phyloP scores from a whole-genome alignment of 2,113 vertebrate species.

The Trogon melanurus region DNA sequence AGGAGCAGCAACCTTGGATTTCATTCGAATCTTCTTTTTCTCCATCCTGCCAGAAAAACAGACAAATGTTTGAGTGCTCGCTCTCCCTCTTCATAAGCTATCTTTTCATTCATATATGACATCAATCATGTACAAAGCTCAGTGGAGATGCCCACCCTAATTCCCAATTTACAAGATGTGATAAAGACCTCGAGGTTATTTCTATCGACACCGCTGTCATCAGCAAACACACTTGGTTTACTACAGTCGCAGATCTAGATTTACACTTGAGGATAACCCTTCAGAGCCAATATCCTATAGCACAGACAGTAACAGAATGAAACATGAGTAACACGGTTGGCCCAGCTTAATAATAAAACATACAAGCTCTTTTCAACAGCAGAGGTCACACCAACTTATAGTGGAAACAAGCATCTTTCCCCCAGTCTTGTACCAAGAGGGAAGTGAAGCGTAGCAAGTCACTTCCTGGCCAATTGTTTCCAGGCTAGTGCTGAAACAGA shows the following conservation, averaged over 20 bases:
- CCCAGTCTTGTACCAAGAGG: background rate
- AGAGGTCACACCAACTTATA: background rate
- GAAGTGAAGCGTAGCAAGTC: background rate
- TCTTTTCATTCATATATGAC: background rate
- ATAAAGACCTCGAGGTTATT: background rate
- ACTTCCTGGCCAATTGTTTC: background rate
- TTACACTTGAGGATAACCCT: background rate
- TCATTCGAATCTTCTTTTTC: slow-evolving; percentile 66
- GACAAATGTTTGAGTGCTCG: background rate
- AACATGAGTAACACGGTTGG: rapidly evolving
- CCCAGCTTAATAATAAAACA: background rate
- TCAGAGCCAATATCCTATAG: background rate
- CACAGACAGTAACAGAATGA: background rate
- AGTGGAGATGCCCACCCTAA: background rate
- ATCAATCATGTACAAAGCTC: background rate
- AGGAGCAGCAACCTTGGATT: slow-evolving; percentile 66
- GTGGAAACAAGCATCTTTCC: background rate
- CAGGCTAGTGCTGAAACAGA: background rate
- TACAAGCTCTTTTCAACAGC: background rate
- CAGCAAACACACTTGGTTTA: background rate
- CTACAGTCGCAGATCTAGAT: background rate
- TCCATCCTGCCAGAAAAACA: slow-evolving; percentile 64
- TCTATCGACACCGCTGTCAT: background rate
- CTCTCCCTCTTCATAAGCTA: background rate
- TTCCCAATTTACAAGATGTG: background rate